phyloP scores from a whole-genome alignment of 2,797 vertebrate genomes.

The Potorous gilbertii region DNA sequence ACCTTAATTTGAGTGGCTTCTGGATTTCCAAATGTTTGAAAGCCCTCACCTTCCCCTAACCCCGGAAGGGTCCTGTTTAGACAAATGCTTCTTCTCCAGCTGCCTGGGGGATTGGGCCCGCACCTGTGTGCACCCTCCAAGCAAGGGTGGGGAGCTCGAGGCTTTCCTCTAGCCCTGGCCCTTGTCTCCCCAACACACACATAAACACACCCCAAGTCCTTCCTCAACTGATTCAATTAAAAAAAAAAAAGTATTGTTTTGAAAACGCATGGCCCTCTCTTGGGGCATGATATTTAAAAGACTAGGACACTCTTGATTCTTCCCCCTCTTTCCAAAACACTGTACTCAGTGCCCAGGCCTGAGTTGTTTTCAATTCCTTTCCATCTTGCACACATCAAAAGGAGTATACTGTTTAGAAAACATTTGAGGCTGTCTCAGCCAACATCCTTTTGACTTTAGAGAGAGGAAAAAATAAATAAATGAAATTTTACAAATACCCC shows the following conservation, averaged over 20 bases:
- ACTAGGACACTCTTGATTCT: neutral
- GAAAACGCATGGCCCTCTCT: neutral
- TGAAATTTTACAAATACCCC: constrained; percentile 45
- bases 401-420: constrained; percentile 59
- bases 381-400: constrained; percentile 4
- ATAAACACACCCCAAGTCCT: accelerated
- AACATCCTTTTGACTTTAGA: constrained; percentile 30
- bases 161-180: neutral
- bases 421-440: constrained; percentile 34
- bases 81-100: constrained; percentile 3
- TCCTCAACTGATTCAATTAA: neutral
- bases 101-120: neutral
- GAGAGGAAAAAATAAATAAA: constrained; percentile 19
- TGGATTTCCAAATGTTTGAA: neutral
- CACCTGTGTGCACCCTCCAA: neutral
- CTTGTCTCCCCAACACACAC: neutral
- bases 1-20: neutral
- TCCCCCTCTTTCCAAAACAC: constrained; percentile 3
- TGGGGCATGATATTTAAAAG: neutral
- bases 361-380: neutral
- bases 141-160: neutral
- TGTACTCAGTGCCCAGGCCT: neutral
- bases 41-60: neutral
- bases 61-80: neutral
- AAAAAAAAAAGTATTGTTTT: neutral